Evolutionary conservation across 2,888 invertebrate species (phyloP), one percentile per base, ranked within the genome.

Genomic region (Chelonus formosanus): DNA sequence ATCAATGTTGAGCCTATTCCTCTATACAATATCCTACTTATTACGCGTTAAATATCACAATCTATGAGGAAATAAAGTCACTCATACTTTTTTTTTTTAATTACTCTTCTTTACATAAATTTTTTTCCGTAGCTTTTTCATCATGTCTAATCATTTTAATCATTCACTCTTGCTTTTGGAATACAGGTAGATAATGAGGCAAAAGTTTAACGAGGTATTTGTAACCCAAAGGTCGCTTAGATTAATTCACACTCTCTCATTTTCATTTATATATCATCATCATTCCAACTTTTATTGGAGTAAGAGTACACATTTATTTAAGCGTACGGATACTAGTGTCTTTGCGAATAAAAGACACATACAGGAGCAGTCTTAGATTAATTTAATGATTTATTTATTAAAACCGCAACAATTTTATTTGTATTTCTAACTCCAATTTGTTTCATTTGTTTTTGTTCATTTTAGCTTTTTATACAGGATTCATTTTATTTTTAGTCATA

Each of bases 1-100:
- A 45, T 60, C 57, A 55, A 48, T 71, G 50, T 70, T 67, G 68
- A 72, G 66, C 65, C 70, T 70, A 59, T 70, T 65, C 67, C 68
- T 70, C 60, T 72, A 70, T 74, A 70, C 69, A 73, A 74, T 69
- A 72, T 56, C 67, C 69, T 70, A 71, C 69, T 67, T 65, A 58
- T 74, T 73, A 72, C 75, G 67, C 75, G 69, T 20, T 78, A 79
- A 80, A 80, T 81, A 81, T 81, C 81, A 81, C 81, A 81, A 81
- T 80, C 79, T 78, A 81, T 76, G 76, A 78, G 73, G 59, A 62
- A 66, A 67, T 63, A 67, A 57, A 40, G 54, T 64, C 56, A 62
- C 44, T 67, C 60, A 66, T 69, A 66, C 54, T 40, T 66, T 64
- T 55, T 64, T 55, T 8, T 52, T 52, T 31, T 52, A 34, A 34